Evolutionary conservation across 2,797 vertebrate species (phyloP), one percentile per base, ranked within the genome.

Genomic region (Phrynocephalus guinanensis): DNA sequence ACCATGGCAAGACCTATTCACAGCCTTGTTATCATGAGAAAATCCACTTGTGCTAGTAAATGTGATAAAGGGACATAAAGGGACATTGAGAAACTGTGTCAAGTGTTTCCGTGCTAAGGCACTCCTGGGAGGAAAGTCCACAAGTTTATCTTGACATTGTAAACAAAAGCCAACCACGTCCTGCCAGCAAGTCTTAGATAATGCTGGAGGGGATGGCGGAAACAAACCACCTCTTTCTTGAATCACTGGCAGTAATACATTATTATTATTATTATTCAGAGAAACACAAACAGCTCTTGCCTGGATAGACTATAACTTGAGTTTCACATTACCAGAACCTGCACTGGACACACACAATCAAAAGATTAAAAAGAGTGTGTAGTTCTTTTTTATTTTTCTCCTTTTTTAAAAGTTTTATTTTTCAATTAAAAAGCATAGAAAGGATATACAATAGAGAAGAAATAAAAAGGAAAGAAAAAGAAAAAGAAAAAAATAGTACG

Each of bases 11-110:
- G 1, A 50, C 52, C 78, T 22, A 73, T 28, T 87, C 66, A 50
- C 3, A 2, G 70, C 22, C 67, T 50, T 78, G 94, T 97, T 97
- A 96, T 96, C 95, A 94, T 97, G 96, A 96, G 97, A 97, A 97
- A 84, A 93, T 89, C 90, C 5, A 91, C 26, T 93, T 95, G 88
- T 89, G 93, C 91, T 9, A 66, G 92, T 76, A 93, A 95, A 94
- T 91, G 94, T 96, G 96, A 97, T 38, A 38, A 94, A 91, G 93
- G 93, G 92, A 91, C 95, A 95, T 89, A 93, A 93, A 71, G 87
- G 81, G 16, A 88, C 96, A 93, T 95, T 96, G 94, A 97, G 93
- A 93, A 92, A 91, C 89, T 85, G 96, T 96, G 97, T 97, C 95
- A 96, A 96, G 96, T 95, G 94, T 95, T 97, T 96, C 96, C 95